Evolutionary conservation across 2,113 vertebrate genomes (phyloP).

Genomic region (Psephotus haematonotus): DNA sequence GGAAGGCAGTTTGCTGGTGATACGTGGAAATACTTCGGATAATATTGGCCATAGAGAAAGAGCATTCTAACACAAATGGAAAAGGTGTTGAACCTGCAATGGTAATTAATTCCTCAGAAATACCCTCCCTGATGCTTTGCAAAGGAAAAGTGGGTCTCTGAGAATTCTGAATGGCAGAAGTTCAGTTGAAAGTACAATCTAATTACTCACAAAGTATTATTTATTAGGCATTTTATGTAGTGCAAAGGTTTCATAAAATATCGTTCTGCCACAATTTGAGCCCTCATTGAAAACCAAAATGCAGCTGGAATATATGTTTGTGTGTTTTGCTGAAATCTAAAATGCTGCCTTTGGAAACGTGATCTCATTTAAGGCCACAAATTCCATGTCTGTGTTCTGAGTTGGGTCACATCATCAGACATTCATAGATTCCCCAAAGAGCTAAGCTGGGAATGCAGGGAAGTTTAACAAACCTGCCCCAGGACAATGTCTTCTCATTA

Average conservation of each 20-base stretch:
- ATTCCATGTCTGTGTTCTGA: background rate
- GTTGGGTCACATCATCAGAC: background rate
- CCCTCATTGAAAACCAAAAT: background rate
- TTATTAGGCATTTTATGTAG: background rate
- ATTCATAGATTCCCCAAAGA: background rate
- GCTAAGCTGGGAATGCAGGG: background rate
- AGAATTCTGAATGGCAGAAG: background rate
- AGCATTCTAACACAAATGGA: background rate
- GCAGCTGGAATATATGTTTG: background rate
- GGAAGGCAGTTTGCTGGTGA: background rate
- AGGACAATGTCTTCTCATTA: background rate
- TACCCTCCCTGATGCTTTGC: background rate
- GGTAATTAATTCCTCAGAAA: background rate
- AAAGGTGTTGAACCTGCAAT: background rate
- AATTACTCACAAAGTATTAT: background rate
- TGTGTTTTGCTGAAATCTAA: background rate
- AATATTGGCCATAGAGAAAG: background rate
- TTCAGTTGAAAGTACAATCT: background rate
- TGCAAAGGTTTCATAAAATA: background rate
- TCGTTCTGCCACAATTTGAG: background rate
- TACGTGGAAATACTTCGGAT: background rate
- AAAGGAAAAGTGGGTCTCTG: background rate
- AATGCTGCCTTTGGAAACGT: background rate
- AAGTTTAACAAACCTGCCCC: background rate
- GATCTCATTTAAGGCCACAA: background rate